Percentiles rank a stretch among this genome's conserved stretches.
Evolutionary conservation across 2,888 invertebrate species (phyloP).

Genomic region (Cataglyphis cursor): DNA sequence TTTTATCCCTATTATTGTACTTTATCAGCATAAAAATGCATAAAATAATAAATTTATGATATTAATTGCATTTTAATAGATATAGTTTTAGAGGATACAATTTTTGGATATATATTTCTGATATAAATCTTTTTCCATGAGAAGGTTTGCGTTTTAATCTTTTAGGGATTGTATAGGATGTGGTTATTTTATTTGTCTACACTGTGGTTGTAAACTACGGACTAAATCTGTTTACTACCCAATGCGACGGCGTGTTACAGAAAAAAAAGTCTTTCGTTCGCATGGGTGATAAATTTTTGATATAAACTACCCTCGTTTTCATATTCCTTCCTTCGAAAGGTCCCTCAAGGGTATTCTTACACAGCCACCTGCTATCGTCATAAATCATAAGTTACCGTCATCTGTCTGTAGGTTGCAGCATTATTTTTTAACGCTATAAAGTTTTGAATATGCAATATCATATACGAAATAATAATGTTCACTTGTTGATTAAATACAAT

Average conservation of each 20-base stretch:
- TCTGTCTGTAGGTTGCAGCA: background rate
- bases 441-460: background rate
- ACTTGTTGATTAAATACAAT: background rate
- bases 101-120: background rate
- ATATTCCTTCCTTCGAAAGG: conserved; percentile 3
- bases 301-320: conserved; percentile 30
- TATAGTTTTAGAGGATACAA: background rate
- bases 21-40: conserved; percentile 3
- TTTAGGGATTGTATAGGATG: conserved; percentile 24
- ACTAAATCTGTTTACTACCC: conserved; percentile 40
- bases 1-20: background rate
- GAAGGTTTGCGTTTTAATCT: conserved; percentile 18
- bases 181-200: conserved; percentile 40
- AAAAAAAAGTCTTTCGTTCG: conserved; percentile 29
- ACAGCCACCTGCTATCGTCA: conserved; percentile 7
- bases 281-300: conserved; percentile 37
- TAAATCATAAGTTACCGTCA: conserved; percentile 1
- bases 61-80: conserved; percentile 24
- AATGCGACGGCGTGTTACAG: background rate
- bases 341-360: conserved; percentile 15
- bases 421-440: conserved; percentile 4
- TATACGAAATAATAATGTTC: conserved; percentile 1
- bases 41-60: background rate
- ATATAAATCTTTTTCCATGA: conserved; percentile 30
- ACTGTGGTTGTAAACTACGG: conserved; percentile 28